phyloP scores from a whole-genome alignment of 2,888 invertebrate species.

The Geophilus truncorum region DNA sequence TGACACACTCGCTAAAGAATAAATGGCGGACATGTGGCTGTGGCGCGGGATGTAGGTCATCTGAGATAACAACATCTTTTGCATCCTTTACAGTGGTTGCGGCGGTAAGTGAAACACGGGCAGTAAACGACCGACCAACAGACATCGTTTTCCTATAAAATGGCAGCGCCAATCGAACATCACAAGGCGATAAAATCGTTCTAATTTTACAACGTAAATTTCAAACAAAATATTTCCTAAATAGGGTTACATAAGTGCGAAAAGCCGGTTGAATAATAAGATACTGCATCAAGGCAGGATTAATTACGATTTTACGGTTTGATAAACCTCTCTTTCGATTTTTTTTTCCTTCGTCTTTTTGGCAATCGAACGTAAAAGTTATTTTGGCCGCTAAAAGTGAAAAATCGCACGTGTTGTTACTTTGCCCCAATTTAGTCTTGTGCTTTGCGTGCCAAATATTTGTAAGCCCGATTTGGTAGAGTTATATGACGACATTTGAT shows the following conservation, averaged over 20 bases:
- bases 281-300: neutral
- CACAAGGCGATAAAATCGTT: neutral
- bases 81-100: neutral
- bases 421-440: neutral
- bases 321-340: neutral
- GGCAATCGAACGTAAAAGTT: neutral
- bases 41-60: neutral
- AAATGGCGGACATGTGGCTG: constrained; percentile 1
- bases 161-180: neutral
- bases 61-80: neutral
- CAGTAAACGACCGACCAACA: neutral
- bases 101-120: neutral
- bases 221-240: neutral
- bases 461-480: neutral
- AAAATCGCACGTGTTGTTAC: neutral
- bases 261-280: too few species aligned
- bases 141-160: neutral
- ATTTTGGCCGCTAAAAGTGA: neutral
- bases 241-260: too few species aligned
- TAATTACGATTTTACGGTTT: neutral
- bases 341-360: neutral
- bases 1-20: neutral
- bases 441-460: neutral
- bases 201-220: neutral
- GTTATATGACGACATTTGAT: neutral